Evolutionary conservation across 1,140 invertebrate genomes (phyloP), one percentile per base, ranked within the genome.

Genomic region (Macrobrachium nipponense): DNA sequence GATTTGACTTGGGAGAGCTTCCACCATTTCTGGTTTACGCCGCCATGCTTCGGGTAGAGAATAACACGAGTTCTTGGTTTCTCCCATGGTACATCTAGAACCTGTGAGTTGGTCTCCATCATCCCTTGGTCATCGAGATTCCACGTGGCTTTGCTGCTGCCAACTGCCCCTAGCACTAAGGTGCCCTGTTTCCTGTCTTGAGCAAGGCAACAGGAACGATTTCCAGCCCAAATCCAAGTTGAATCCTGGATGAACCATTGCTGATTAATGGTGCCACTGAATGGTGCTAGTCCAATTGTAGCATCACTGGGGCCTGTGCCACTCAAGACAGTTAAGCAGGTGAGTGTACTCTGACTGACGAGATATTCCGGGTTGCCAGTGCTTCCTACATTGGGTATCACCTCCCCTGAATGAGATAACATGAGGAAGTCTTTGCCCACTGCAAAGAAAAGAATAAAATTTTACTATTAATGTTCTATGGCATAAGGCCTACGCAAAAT

Each of bases 1-100:
- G 70, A 14, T n/a, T 75, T 60, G 12, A 82, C 20, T 5, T 51
- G 23, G 7, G 80, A 82, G 4, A 82, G 59, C 11, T 27, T 72
- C 80, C 80, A 82, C 80, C 80, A 82, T 43, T 58, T 75, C 70
- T 82, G 80, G 23, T 75, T 82, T 17, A 20, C 17, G 51, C 80
- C 80, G 23, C 36, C 68, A 62, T 82, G 70, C 44, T 75, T 82
- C 23, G 80, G 68, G 59, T 75, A 62, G 20, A 82, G 14, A n/a
- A 75, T 75, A 11, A 82, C 70, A 11, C 8, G 2, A n/a, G 68
- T 82, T 73, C 59, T 68, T 18, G 80, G 80, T 15, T 61, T 61
- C 17, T 75, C 58, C 70, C 59, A 75, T 8, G 80, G 80, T 2
- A 82, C 80, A 44, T 82, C 80, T 20, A 82, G 51, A 27, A n/a